Conservation (phyloP, 1,140 invertebrate genomes). For the Drosophila biarmipes region DNA sequence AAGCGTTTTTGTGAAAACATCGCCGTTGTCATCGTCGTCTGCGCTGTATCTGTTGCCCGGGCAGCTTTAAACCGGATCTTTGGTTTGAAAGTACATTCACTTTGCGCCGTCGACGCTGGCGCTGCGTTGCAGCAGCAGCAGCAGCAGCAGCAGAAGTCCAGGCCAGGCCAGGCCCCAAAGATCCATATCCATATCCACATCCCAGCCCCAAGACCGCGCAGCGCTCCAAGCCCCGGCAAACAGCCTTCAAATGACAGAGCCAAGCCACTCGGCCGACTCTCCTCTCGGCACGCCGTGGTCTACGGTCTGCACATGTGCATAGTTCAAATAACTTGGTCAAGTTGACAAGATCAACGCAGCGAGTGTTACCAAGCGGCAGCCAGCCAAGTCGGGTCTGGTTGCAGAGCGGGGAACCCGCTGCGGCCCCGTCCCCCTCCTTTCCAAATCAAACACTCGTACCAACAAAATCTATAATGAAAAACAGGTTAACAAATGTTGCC, state of each 20-base stretch:
- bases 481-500: slow-evolving; percentile 81
- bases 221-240: slow-evolving; percentile 55
- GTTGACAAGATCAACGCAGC: slow-evolving; percentile 77
- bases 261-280: slow-evolving; percentile 28
- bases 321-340: slow-evolving; percentile 83
- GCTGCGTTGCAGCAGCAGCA: slow-evolving; percentile 16
- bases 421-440: background rate
- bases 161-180: slow-evolving; percentile 19
- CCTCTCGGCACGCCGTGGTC: slow-evolving; percentile 26
- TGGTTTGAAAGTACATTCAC: slow-evolving; percentile 83
- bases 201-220: slow-evolving; percentile 9
- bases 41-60: slow-evolving; percentile 65
- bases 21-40: slow-evolving; percentile 54
- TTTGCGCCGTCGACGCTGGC: slow-evolving; percentile 59
- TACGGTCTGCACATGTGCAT: slow-evolving; percentile 74
- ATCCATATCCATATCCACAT: slow-evolving; percentile 17
- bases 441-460: slow-evolving; percentile 65
- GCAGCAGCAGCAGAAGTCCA: slow-evolving; percentile 32
- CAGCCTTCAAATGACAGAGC: slow-evolving; percentile 77
- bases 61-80: slow-evolving; percentile 80
- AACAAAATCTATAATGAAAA: slow-evolving; percentile 78
- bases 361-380: slow-evolving; percentile 77
- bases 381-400: slow-evolving; percentile 34
- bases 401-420: slow-evolving; percentile 28
- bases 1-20: slow-evolving; percentile 79